Base-by-base conservation (phyloP, 2,888 invertebrate genomes). In the Agrochola macilenta region DNA sequence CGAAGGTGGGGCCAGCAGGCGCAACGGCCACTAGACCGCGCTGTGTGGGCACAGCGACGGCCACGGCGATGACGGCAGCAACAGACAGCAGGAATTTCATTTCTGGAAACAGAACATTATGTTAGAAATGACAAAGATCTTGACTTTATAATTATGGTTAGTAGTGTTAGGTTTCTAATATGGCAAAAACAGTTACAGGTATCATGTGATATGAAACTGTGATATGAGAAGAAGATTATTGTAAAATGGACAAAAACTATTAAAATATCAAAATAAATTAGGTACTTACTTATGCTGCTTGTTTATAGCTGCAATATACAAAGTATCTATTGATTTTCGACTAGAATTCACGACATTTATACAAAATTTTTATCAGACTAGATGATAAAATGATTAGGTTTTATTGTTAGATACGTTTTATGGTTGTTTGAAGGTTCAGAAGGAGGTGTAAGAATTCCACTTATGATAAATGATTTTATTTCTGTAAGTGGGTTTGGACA, bases 271-370 rank as follows among this genome's bases (percentile, higher is more conserved):
- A n/a, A n/a, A n/a, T 7, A 65, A 26, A 61, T n/a, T 9, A 26
- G 4, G 14, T 54, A 83, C 84, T 77, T 78, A 83, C 86, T 84
- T 86, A 79, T 85, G 82, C 82, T 85, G 85, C 83, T 86, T 88
- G 81, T 78, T 83, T 86, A 80, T 83, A 83, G 86, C 87, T 86
- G 86, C 83, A 57, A 83, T 81, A 82, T 85, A 84, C 86, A 84
- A 83, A 84, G 79, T 88, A 87, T 87, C 82, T 82, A 76, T 82
- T 66, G 73, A 12, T 63, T 81, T 69, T 68, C 23, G 5, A 35
- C 52, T 3, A 26, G 23, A 77, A 69, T 76, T 66, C 60, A 57
- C 30, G 26, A 20, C 17, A 68, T 87, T 87, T 87, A 88, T 88
- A 88, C 79, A 14, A 68, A 64, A 12, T 43, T 71, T 68, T 83